Evolutionary conservation across 2,797 vertebrate species (phyloP).

Genomic region (Peromyscus aztecus): DNA sequence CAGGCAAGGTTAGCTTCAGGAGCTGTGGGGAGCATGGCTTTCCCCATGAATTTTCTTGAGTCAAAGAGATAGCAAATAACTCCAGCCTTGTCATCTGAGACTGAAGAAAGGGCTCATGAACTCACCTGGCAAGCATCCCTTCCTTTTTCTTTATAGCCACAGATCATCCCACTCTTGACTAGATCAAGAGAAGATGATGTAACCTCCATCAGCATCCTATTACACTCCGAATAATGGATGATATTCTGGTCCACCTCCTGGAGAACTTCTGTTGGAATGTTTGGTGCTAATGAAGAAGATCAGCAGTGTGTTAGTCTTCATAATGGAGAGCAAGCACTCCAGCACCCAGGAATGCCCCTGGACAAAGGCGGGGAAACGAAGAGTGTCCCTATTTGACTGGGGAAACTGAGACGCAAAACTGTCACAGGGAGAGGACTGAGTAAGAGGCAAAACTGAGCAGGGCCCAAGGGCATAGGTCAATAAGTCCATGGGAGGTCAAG

Average conservation of each 20-base stretch:
- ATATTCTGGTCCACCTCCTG: constrained; percentile 22
- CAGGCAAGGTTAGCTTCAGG: neutral
- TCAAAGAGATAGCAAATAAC: neutral
- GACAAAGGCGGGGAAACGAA: neutral
- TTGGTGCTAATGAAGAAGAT: neutral
- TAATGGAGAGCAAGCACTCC: neutral
- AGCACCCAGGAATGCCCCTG: neutral
- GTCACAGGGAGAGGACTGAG: neutral
- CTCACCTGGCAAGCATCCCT: constrained; percentile 57
- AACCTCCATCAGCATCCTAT: neutral
- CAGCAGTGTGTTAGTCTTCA: neutral
- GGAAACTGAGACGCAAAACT: neutral
- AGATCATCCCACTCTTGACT: neutral
- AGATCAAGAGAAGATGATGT: rapidly evolving
- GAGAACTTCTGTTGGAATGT: neutral
- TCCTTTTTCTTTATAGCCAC: neutral
- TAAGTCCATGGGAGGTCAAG: neutral
- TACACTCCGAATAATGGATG: neutral
- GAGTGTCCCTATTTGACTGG: neutral
- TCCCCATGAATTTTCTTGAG: neutral
- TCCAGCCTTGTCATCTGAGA: neutral
- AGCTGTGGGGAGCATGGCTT: neutral
- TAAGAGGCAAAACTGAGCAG: neutral
- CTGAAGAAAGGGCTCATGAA: neutral
- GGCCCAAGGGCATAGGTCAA: neutral